Conservation (phyloP, 2,888 invertebrate species). For the Microdon myrmicae region DNA sequence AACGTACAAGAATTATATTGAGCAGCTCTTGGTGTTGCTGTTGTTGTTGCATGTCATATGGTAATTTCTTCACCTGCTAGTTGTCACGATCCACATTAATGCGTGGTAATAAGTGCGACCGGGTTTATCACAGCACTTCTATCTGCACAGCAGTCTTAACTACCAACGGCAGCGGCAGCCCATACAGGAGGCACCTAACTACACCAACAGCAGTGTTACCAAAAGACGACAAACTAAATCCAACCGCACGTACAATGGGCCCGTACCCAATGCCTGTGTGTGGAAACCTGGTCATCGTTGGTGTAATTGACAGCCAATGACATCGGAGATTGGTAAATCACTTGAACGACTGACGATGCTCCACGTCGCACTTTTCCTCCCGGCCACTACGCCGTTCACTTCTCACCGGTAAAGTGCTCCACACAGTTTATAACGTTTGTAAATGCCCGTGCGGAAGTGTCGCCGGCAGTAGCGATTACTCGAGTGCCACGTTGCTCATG, state of each 20-base stretch:
- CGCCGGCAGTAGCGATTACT: slow-evolving; percentile 19
- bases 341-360: slow-evolving; percentile 22
- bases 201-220: slow-evolving; percentile 1
- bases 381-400: neutral
- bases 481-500: slow-evolving; percentile 13
- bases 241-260: slow-evolving; percentile 26
- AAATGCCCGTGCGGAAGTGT: slow-evolving; percentile 47
- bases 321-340: slow-evolving; percentile 50
- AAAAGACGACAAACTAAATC: slow-evolving; percentile 17
- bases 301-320: slow-evolving; percentile 49
- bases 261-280: too few relatives aligned
- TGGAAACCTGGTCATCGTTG: slow-evolving; percentile 43
- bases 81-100: slow-evolving; percentile 52
- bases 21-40: slow-evolving; percentile 4
- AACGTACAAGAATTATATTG: neutral
- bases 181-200: too few relatives aligned
- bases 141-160: slow-evolving; percentile 26
- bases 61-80: slow-evolving; percentile 53
- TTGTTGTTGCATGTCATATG: slow-evolving; percentile 51
- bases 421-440: slow-evolving; percentile 38
- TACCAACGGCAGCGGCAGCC: too few relatives aligned
- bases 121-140: slow-evolving; percentile 49
- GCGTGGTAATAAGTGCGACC: slow-evolving; percentile 52
- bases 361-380: slow-evolving; percentile 23
- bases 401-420: slow-evolving; percentile 25